Evolutionary conservation across 2,113 vertebrate species (phyloP), one percentile per base, ranked within the genome.

Genomic region (Salminus brasiliensis): DNA sequence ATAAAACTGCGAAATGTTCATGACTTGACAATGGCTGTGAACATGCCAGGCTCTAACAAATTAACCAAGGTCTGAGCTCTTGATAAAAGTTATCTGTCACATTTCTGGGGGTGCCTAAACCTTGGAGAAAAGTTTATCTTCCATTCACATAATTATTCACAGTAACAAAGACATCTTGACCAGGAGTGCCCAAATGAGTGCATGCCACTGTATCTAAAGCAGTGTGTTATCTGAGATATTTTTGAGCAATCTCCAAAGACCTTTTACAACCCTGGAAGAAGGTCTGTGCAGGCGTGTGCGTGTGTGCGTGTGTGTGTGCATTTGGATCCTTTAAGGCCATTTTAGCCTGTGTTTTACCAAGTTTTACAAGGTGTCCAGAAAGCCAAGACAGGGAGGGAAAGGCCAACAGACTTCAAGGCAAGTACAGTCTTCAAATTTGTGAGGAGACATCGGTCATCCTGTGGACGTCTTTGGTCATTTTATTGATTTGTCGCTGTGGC

Each of bases 151-250:
- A n/a, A n/a, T 43, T 43, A 11, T 2, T 43, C 1, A 16, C 16
- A 18, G 16, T 18, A 49, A 18, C 18, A 49, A 49, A 21, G n/a
- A n/a, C n/a, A n/a, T n/a, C n/a, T n/a, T n/a, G n/a, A n/a, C n/a
- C n/a, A n/a, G 47, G 16, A 2, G 3, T 43, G 1, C 8, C 47
- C 12, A 49, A 18, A 18, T 18, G 12, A 49, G 5, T 4, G 18
- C 16, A 49, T 43, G 12, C 8, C 16, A 49, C 16, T n/a, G 23
- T 23, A n/a, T n/a, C 5, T 8, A 10, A 53, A 53, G n/a, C 18
- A n/a, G 16, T n/a, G n/a, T 60, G 55, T 30, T 43, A 60, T 71
- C 68, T 52, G 32, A 60, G 23, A n/a, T 43, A 57, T 74, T 16
- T 30, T 65, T 45, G 5, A 10, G 21, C 8, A 27, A n/a, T n/a